Evolutionary conservation across 2,797 vertebrate species (phyloP), one percentile per base, ranked within the genome.

Genomic region (Leontocebus nigricollis): DNA sequence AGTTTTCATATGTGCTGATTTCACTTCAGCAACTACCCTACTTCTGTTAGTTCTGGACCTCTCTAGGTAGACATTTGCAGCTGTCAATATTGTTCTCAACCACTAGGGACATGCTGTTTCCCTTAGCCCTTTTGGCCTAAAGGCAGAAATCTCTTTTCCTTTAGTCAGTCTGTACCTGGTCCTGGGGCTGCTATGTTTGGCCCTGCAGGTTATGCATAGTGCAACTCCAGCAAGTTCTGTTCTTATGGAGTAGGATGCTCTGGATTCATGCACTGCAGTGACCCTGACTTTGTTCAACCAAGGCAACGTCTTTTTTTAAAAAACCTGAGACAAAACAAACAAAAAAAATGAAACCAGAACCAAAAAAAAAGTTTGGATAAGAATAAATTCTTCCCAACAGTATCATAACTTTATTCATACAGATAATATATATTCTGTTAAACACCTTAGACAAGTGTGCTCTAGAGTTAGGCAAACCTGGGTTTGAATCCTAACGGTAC

Each of bases 71-170:
- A 67, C 14, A 73, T 92, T 55, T 55, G 22, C 17, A 41, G 30
- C 41, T 70, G 70, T 48, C 82, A 82, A 44, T 75, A 50, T 39
- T 39, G 8, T 41, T 96, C 20, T 90, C 48, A 86, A 50, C 90
- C 97, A 95, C 95, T 90, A 97, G 95, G 90, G 90, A 30, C 93
- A 46, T 88, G 79, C 48, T 83, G n/a, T 93, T 82, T 73, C 50
- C 36, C 82, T 81, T 83, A 33, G 83, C n/a, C 79, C 36, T 83
- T 67, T 79, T 83, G 76, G 36, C 44, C 76, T 76, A 22, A 36
- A 36, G 33, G 81, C 50, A 59, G 61, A 91, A 92, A 81, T 80
- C 55, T 82, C 46, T 91, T 95, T 83, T 89, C 33, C 30, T 75
- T 61, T n/a, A 50, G 41, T 57, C 67, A 76, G 59, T 87, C 76